These are phyloP conservation scores for Eilema griseolum DNA, from an alignment of 2,888 invertebrate genomes.

Conservation along the genomic window DNA sequence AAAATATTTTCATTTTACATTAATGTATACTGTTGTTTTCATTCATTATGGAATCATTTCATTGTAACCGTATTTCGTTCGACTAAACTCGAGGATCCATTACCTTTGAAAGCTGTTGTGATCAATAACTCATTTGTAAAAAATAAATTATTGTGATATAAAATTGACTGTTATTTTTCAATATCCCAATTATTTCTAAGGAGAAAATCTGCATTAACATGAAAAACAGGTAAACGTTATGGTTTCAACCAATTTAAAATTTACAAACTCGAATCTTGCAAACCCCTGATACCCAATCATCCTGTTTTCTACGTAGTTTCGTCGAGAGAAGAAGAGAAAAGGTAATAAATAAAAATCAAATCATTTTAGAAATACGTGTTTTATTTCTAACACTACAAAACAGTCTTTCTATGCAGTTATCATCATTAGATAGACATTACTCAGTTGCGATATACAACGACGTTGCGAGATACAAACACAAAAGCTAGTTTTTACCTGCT, in stretches of 20 bases:
- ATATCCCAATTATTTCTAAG: not conserved
- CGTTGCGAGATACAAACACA: slow-evolving; percentile 2
- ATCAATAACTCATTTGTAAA: slow-evolving; percentile 85
- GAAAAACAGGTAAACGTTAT: no score
- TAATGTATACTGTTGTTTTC: slow-evolving; percentile 61
- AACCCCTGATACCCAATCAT: no score
- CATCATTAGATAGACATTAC: not conserved
- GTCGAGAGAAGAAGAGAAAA: not conserved
- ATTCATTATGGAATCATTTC: slow-evolving; percentile 64
- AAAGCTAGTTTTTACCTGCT: not conserved
- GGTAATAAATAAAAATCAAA: slow-evolving; percentile 3
- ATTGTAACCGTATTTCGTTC: slow-evolving; percentile 70
- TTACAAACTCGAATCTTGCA: no score
- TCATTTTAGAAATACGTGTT: slow-evolving; percentile 35
- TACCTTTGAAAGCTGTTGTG: slow-evolving; percentile 82
- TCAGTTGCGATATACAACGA: not conserved
- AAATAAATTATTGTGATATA: slow-evolving; percentile 88
- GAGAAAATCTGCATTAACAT: not conserved
- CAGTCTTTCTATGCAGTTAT: slow-evolving; percentile 40
- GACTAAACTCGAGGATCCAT: slow-evolving; percentile 71
- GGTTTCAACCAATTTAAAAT: no score
- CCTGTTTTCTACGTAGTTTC: no score
- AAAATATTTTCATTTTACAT: slow-evolving; percentile 49
- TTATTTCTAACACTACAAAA: slow-evolving; percentile 47
- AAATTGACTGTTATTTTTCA: slow-evolving; percentile 39